Percentiles rank a stretch among this genome's conserved stretches.
Evolutionary conservation across 2,113 vertebrate genomes (phyloP).

Genomic region (Laterallus jamaicensis): DNA sequence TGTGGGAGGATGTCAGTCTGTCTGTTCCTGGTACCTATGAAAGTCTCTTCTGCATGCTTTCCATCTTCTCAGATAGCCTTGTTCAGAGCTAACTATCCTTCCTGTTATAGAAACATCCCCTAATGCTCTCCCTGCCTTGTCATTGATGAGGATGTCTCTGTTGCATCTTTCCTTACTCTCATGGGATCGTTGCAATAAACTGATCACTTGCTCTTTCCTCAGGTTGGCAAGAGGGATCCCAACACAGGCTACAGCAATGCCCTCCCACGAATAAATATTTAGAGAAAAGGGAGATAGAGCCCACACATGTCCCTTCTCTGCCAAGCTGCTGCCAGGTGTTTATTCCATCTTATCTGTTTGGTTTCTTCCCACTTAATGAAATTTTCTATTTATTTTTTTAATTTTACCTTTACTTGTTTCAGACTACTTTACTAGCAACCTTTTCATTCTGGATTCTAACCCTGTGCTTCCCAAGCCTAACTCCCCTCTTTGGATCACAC

Average conservation of each 20-base stretch:
- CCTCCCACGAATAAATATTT: background rate
- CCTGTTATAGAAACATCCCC: background rate
- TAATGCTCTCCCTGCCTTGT: background rate
- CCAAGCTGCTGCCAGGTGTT: background rate
- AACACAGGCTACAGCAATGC: background rate
- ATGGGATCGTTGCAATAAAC: background rate
- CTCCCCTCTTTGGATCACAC: background rate
- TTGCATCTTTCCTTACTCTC: background rate
- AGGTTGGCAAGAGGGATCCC: background rate
- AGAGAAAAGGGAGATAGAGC: background rate
- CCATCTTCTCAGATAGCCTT: too few relatives aligned
- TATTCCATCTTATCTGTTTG: rapidly evolving
- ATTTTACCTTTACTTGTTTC: background rate
- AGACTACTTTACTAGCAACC: background rate
- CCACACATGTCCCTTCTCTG: background rate
- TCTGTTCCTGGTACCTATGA: background rate
- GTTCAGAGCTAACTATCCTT: background rate
- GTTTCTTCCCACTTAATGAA: background rate
- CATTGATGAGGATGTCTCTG: background rate
- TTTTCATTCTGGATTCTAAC: background rate
- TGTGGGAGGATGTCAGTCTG: background rate
- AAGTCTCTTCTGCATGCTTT: background rate
- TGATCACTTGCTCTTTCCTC: background rate
- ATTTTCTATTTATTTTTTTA: background rate
- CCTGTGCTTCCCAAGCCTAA: background rate